Conservation (phyloP, 2,797 vertebrate genomes). For the Lepidocolaptes lacrymiger region DNA sequence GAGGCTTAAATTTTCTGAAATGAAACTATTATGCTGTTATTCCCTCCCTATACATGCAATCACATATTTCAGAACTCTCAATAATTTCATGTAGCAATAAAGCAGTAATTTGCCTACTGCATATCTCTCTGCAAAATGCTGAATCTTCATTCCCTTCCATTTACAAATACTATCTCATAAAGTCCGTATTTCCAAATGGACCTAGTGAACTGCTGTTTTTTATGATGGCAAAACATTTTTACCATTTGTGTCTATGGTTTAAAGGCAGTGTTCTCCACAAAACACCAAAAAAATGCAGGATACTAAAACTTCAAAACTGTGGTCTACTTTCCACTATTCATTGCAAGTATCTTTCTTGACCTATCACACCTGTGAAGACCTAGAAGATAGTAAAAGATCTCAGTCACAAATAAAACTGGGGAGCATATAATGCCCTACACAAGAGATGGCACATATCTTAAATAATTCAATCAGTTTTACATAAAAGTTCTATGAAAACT, state of each 20-base stretch:
- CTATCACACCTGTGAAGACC: not conserved
- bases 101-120: not conserved
- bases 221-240: not conserved
- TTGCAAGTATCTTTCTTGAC: not conserved
- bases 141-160: not conserved
- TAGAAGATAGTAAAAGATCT: not conserved
- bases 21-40: not conserved
- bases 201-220: not conserved
- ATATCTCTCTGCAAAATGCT: not conserved
- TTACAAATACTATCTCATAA: not conserved
- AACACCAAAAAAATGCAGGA: not conserved
- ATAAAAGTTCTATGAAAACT: conserved; percentile 69
- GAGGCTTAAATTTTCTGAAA: not conserved
- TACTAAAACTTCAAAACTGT: not conserved
- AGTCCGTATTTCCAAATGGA: not conserved
- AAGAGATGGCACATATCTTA: conserved; percentile 46
- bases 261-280: not conserved
- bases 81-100: not conserved
- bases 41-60: not conserved
- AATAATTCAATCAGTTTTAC: conserved; percentile 65
- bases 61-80: not conserved
- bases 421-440: not conserved
- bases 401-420: conserved; percentile 18
- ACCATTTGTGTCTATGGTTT: not conserved
- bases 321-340: not conserved